Conservation (phyloP, 2,888 invertebrate species). For the Loripinus fragilis region DNA sequence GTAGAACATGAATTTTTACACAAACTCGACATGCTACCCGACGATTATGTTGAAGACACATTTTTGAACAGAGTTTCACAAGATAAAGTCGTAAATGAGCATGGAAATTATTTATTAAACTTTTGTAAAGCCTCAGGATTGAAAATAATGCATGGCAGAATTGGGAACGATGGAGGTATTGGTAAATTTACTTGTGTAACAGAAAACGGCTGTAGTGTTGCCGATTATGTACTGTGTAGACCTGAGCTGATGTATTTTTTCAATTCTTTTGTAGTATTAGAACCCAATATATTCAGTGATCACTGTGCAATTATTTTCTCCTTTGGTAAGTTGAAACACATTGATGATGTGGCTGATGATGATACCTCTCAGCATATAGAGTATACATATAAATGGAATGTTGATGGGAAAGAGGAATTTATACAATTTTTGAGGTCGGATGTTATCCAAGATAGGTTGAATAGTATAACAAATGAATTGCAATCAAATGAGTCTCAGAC, state of each 20-base stretch:
- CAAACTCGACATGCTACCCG: constrained; percentile 14
- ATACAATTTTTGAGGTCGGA: not conserved
- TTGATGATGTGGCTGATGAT: not conserved
- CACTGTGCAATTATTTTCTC: constrained; percentile 25
- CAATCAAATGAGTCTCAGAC: not conserved
- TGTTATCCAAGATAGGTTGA: not conserved
- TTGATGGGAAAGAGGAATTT: not conserved
- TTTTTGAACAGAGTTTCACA: not conserved
- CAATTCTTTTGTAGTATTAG: constrained; percentile 8
- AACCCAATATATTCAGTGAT: constrained; percentile 33
- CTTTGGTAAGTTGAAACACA: not conserved
- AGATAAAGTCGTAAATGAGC: constrained; percentile 1
- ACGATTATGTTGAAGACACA: not conserved
- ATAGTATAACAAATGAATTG: not conserved
- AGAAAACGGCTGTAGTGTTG: constrained; percentile 21
- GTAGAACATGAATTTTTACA: constrained; percentile 21
- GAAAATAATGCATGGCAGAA: constrained; percentile 20
- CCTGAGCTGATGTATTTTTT: constrained; percentile 8
- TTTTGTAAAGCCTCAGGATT: constrained; percentile 8
- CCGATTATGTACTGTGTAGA: constrained; percentile 32
- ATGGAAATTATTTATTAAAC: constrained; percentile 1
- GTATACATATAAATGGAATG: constrained; percentile 25
- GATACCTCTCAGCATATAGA: not conserved
- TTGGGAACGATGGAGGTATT: constrained; percentile 10
- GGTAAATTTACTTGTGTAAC: constrained; percentile 13